Evolutionary conservation across 64 coral and sea anemone species (phyloP).

Genomic region (Dendrophyllia cribrosa): DNA sequence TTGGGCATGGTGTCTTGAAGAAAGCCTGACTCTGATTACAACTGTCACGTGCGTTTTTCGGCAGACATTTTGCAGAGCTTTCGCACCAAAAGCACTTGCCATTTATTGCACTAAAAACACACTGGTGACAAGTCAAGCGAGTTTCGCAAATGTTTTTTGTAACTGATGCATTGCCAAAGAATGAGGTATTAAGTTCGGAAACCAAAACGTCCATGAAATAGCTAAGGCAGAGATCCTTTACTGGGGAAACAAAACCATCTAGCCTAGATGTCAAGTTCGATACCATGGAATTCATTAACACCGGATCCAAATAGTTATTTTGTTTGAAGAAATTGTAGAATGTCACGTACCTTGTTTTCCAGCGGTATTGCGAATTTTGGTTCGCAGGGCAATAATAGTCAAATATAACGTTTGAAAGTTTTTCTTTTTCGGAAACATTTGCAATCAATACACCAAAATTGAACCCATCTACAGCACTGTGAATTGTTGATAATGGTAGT

Average conservation of each 20-base stretch:
- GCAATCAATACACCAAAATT: conserved; percentile 20
- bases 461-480: conserved; percentile 60
- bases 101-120: conserved; percentile 32
- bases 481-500: conserved; percentile 33
- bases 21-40: not conserved
- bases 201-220: not conserved
- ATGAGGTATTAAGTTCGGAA: not conserved
- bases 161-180: not conserved
- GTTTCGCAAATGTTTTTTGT: not conserved
- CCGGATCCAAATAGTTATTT: not conserved
- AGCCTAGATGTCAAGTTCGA: not conserved
- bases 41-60: not conserved
- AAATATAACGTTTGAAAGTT: conserved; percentile 56
- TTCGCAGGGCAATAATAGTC: conserved; percentile 52
- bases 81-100: conserved; percentile 69
- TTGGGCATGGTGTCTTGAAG: conserved; percentile 6
- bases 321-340: conserved; percentile 6
- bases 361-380: not conserved
- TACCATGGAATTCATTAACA: not conserved
- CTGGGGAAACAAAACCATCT: not conserved
- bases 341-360: not conserved
- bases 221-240: not conserved
- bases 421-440: not conserved
- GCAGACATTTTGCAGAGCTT: conserved; percentile 14
- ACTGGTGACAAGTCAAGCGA: conserved; percentile 42